These are phyloP conservation scores for Trissoscelio sp. DNA, from an alignment of 2,888 invertebrate species.

Conservation along the genomic window DNA sequence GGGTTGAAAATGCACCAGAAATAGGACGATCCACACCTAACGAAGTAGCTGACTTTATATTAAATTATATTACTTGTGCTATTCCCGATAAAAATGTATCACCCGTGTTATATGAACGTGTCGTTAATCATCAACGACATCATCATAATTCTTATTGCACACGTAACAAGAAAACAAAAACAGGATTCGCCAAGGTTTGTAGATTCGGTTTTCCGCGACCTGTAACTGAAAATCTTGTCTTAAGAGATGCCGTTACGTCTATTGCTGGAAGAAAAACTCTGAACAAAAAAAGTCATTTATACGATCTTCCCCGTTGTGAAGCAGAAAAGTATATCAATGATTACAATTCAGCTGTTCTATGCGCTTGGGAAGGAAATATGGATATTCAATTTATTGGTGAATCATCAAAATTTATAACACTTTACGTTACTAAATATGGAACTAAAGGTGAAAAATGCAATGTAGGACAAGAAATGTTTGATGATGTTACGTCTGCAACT, in stretches of 20 bases:
- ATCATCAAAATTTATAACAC: slow-evolving; percentile 1
- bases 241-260: slow-evolving; percentile 56
- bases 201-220: no score
- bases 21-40: no score
- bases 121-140: slow-evolving; percentile 70
- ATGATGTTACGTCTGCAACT: neutral
- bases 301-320: slow-evolving; percentile 66
- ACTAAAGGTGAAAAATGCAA: neutral
- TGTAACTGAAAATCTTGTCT: no score
- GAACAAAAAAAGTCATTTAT: slow-evolving; percentile 71
- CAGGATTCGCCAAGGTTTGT: slow-evolving; percentile 54
- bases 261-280: slow-evolving; percentile 72
- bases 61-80: slow-evolving; percentile 70
- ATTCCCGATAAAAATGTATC: slow-evolving; percentile 66
- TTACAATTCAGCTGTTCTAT: neutral
- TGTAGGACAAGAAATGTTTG: neutral
- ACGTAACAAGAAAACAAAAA: slow-evolving; percentile 60
- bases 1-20: no score
- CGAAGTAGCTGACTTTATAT: slow-evolving; percentile 67
- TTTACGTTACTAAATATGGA: slow-evolving; percentile 1
- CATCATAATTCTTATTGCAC: slow-evolving; percentile 71
- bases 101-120: slow-evolving; percentile 63
- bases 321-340: neutral
- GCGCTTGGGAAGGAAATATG: no score
- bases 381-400: neutral